Conservation (phyloP, 2,797 vertebrate species). For the Gymnopithys bicolor region DNA sequence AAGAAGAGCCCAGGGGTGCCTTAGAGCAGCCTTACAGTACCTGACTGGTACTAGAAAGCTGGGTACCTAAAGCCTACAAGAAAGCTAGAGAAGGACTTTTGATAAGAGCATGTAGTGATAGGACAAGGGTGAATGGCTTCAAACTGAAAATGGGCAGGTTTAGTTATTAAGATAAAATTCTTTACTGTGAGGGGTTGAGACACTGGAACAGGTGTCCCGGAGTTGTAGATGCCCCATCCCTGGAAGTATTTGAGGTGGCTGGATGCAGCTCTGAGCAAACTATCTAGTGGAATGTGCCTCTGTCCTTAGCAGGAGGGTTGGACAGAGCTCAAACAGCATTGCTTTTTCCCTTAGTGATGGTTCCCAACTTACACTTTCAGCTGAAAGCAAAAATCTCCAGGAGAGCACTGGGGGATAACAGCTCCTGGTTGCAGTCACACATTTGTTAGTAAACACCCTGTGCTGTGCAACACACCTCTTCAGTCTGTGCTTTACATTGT, state of each 20-base stretch:
- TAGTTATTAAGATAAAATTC: not conserved
- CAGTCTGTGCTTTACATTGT: not conserved
- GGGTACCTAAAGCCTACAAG: not conserved
- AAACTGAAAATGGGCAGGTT: not conserved
- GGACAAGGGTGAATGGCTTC: not conserved
- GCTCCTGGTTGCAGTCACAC: not conserved
- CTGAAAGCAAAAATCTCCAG: not conserved
- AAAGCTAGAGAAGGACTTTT: not conserved
- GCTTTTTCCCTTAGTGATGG: not conserved
- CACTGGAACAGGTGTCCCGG: not conserved
- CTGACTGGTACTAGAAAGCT: not conserved
- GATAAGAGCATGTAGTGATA: not conserved
- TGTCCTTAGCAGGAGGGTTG: not conserved
- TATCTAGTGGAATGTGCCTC: not conserved
- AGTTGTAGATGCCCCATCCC: not conserved
- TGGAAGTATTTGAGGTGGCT: not conserved
- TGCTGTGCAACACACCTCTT: not conserved
- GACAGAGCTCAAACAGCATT: accelerated
- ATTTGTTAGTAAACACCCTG: not conserved
- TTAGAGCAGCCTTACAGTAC: not conserved
- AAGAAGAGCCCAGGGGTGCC: not conserved
- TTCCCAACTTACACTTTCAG: not conserved
- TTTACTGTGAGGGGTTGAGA: not conserved
- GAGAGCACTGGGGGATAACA: too few relatives aligned
- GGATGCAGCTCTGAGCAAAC: not conserved